Evolutionary conservation across 30 jellyfish, hydroid and myxozoan genomes (phyloP).

Genomic region (Aurelia sp.): DNA sequence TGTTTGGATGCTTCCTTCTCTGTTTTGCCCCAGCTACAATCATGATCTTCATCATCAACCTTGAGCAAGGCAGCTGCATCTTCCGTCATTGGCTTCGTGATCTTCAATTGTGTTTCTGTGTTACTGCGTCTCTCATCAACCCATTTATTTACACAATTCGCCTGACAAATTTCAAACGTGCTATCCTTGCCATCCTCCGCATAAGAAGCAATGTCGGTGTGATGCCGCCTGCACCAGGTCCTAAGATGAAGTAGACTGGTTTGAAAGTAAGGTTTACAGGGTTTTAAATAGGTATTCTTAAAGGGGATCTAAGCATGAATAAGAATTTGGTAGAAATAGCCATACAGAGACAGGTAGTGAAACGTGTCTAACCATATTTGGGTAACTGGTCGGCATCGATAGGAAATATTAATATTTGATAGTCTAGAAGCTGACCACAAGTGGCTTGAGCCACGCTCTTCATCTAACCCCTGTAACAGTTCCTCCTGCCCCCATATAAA

Average conservation of each 20-base stretch:
- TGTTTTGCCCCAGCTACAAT: conserved; percentile 71
- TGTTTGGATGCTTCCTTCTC: conserved; percentile 46
- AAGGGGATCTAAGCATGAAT: neutral
- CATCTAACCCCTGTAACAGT: no score
- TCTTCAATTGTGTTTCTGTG: conserved; percentile 58
- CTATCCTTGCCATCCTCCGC: conserved; percentile 43
- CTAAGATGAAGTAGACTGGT: no score
- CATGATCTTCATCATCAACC: conserved; percentile 70
- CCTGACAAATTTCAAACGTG: conserved; percentile 62
- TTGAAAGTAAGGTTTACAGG: no score
- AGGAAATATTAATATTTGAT: no score
- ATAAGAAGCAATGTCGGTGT: conserved; percentile 6
- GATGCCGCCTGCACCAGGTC: neutral
- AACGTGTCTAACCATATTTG: no score
- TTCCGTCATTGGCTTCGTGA: conserved; percentile 68
- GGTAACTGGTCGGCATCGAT: no score
- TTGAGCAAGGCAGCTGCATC: conserved; percentile 64
- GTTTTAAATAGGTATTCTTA: neutral
- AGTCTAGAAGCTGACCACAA: no score
- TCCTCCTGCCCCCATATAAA: no score
- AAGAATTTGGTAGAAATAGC: no score
- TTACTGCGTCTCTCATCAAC: conserved; percentile 73
- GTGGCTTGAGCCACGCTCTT: no score
- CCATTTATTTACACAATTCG: conserved; percentile 76
- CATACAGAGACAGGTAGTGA: no score